A percentile compares a stretch with the other conserved stretches of the same genome.
phyloP scores from a whole-genome alignment of 2,113 vertebrate genomes.

The Abramis brama region DNA sequence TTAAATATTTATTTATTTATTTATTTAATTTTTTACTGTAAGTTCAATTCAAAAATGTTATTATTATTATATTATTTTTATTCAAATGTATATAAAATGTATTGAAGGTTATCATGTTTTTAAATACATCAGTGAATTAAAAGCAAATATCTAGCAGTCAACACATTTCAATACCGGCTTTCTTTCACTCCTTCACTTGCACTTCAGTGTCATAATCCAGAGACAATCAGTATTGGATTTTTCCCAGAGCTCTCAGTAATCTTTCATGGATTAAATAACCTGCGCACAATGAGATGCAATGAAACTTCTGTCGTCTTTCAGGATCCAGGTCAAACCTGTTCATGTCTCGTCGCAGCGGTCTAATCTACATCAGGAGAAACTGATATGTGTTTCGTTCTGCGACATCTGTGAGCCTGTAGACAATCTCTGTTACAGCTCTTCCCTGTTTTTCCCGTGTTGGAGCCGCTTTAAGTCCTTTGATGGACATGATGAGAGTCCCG shows the following conservation, averaged over 20 bases:
- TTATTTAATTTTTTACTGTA: no score
- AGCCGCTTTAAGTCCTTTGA: neutral
- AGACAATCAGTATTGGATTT: conserved; percentile 53
- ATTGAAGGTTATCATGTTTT: neutral
- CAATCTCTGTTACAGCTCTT: neutral
- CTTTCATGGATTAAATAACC: conserved; percentile 47
- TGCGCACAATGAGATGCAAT: neutral
- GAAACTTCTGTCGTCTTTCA: conserved; percentile 19
- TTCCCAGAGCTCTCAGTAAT: conserved; percentile 59
- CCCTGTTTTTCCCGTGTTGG: neutral
- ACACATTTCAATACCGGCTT: neutral
- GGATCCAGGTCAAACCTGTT: conserved; percentile 27
- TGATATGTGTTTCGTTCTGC: neutral
- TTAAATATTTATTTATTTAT: no score
- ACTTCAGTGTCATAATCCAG: conserved; percentile 40
- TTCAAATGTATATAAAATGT: neutral
- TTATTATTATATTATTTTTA: neutral
- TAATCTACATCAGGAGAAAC: conserved; percentile 43
- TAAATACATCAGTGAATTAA: neutral
- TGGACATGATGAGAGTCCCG: neutral
- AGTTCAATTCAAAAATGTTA: neutral
- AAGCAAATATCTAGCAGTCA: neutral
- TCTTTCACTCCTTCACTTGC: neutral
- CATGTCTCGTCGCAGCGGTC: neutral
- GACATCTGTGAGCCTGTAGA: neutral